These are phyloP conservation scores for Eupithecia vulgata DNA, from an alignment of 2,888 invertebrate genomes.

Conservation along the genomic window DNA sequence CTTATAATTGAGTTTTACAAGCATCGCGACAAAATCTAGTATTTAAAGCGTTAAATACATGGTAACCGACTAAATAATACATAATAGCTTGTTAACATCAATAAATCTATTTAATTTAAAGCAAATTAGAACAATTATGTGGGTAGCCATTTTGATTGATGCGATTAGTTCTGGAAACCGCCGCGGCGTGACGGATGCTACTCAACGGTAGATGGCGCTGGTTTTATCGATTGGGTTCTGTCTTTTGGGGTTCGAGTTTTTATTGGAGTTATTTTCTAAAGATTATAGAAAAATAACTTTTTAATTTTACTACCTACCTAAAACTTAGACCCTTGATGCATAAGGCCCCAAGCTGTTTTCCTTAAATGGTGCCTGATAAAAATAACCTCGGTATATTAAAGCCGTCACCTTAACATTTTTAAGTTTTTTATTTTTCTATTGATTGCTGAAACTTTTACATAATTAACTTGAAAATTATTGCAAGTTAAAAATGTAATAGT, in stretches of 20 bases:
- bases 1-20: slow-evolving; percentile 32
- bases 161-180: slow-evolving; percentile 51
- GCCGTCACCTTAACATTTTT: too few relatives aligned
- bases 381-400: too few relatives aligned
- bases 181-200: slow-evolving; percentile 66
- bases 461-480: too few relatives aligned
- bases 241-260: slow-evolving; percentile 28
- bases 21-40: slow-evolving; percentile 38
- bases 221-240: slow-evolving; percentile 50
- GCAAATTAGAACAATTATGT: slow-evolving; percentile 74
- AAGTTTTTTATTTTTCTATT: neutral
- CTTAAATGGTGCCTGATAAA: too few relatives aligned
- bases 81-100: slow-evolving; percentile 61
- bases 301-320: neutral
- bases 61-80: slow-evolving; percentile 43
- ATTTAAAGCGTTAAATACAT: slow-evolving; percentile 47
- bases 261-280: slow-evolving; percentile 6
- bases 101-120: slow-evolving; percentile 77
- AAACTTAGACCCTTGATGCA: neutral
- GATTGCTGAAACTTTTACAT: too few relatives aligned
- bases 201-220: slow-evolving; percentile 72
- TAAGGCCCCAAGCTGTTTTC: neutral
- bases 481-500: too few relatives aligned
- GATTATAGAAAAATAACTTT: neutral
- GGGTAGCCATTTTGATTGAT: slow-evolving; percentile 61